Evolutionary conservation across 2,797 vertebrate genomes (phyloP).

Genomic region (Vipera ursinii): DNA sequence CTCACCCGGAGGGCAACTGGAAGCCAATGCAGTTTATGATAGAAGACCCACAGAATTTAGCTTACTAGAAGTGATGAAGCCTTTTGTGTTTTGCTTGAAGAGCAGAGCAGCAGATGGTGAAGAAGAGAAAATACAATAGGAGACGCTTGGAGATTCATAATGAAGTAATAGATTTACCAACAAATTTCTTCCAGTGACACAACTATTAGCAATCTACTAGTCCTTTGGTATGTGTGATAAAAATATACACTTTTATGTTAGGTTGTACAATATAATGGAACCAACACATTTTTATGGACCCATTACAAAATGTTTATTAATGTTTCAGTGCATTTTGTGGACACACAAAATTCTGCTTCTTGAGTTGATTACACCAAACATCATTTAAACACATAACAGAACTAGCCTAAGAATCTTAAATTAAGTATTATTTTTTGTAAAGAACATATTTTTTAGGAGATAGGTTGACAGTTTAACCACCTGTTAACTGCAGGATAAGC

Average conservation of each 20-base stretch:
- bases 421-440: neutral
- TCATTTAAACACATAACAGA: neutral
- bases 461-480: neutral
- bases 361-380: neutral
- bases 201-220: neutral
- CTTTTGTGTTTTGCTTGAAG: neutral
- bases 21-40: neutral
- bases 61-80: neutral
- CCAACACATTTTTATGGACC: neutral
- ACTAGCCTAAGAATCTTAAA: neutral
- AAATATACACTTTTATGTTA: neutral
- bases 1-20: no score
- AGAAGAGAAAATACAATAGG: neutral
- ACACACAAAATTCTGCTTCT: neutral
- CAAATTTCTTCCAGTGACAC: neutral
- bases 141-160: neutral
- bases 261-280: neutral
- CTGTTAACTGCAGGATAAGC: neutral
- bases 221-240: neutral
- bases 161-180: neutral
- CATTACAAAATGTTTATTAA: neutral
- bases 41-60: neutral
- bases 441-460: neutral
- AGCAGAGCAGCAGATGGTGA: neutral
- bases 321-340: neutral